Base-by-base conservation (phyloP, 2,113 vertebrate species). In the Dendropsophus ebraccatus region DNA sequence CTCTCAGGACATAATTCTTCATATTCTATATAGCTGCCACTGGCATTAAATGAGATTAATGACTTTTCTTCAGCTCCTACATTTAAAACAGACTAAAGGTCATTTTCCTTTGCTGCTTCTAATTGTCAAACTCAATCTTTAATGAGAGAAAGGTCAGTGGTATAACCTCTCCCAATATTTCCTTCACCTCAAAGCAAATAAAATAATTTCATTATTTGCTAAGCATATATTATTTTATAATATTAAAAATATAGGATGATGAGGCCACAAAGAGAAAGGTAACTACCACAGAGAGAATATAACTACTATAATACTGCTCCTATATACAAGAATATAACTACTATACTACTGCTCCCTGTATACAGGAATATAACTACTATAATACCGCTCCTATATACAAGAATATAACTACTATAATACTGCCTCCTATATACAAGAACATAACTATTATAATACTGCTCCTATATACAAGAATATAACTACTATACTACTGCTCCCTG, bases 31-130 rank as follows among this genome's bases (percentile, higher is more conserved):
- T 28, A 60, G 41, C 54, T 28, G 77, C 77, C 54, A 25, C 21
- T 16, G 37, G 35, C 30, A 80, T 80, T 80, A 80, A 62, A 80
- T 80, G 30, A 62, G 77, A 80, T 80, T 80, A 60, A 77, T 54
- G 49, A 77, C 50, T 80, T 62, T 58, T 60, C 37, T 80, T 80
- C 54, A 11, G 21, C 12, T 80, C 56, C 77, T 25, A 37, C 54
- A 80, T 80, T 80, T 80, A 80, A 77, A 28, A 13, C 23, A 60
- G 56, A 60, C 54, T 80, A 80, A 79, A 79, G 76, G 76, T 79
- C 76, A 79, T 52, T 79, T 79, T 79, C 30, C 76, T 79, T 79
- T 79, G 76, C 76, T 25, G 52, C 52, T 32, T 79, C 4, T 79
- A 79, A 79, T 79, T 79, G 52, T 79, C 52, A 60, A 52, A 79